A percentile compares a stretch with the other conserved stretches of the same genome.
These are phyloP conservation scores for Pristionchus arcanus DNA, from an alignment of 2,888 invertebrate genomes.

Conservation along the genomic window DNA sequence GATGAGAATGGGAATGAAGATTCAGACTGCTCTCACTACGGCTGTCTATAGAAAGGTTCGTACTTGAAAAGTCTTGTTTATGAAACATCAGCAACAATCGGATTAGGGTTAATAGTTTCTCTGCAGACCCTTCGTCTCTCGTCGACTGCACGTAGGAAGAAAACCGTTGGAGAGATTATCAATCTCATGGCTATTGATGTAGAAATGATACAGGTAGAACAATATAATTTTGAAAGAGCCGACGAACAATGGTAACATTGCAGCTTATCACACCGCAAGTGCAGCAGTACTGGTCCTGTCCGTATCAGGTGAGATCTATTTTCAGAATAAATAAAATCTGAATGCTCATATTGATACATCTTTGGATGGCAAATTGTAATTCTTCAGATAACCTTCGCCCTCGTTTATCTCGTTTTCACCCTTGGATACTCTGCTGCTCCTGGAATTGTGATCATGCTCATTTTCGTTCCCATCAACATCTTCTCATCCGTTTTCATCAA, in stretches of 20 bases:
- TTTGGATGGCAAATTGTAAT: not conserved
- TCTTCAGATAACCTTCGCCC: conserved; percentile 64
- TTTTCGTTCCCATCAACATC: conserved; percentile 85
- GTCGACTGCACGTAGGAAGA: conserved; percentile 79
- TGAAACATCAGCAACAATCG: not conserved
- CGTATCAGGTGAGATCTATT: conserved; percentile 75
- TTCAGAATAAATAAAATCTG: not conserved
- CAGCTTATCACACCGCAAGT: conserved; percentile 79
- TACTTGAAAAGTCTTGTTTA: not conserved
- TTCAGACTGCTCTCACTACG: conserved; percentile 81
- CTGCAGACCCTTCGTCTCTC: conserved; percentile 33
- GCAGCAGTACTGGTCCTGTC: conserved; percentile 79
- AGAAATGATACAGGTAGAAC: conserved; percentile 70
- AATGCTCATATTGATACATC: not conserved
- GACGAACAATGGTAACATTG: conserved; percentile 67
- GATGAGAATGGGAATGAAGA: conserved; percentile 81
- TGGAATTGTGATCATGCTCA: conserved; percentile 94
- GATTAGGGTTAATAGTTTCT: too few relatives aligned
- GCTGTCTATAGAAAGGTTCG: conserved; percentile 81
- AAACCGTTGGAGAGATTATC: conserved; percentile 83
- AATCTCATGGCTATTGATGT: conserved; percentile 83
- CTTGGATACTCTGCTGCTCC: conserved; percentile 90
- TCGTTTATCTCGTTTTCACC: conserved; percentile 81
- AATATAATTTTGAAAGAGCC: not conserved
- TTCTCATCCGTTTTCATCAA: conserved; percentile 68